Percentiles rank a stretch among this genome's conserved stretches.
Evolutionary conservation across 2,888 invertebrate genomes (phyloP).

Genomic region (Rhopalosiphum nymphaeae): DNA sequence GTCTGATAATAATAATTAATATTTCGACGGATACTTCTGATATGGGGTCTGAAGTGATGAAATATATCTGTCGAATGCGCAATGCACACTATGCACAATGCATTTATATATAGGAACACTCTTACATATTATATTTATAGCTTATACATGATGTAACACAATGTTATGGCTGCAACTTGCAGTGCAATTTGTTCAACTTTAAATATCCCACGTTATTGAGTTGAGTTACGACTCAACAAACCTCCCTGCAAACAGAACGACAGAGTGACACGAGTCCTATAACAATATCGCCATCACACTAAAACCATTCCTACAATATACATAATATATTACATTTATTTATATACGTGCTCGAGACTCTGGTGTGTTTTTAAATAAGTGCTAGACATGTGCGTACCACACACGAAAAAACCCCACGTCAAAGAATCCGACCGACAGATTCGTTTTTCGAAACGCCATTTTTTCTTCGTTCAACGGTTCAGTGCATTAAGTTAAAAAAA

Average conservation of each 20-base stretch:
- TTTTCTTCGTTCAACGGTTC: constrained; percentile 23
- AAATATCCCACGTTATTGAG: neutral
- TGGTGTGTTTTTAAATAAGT: constrained; percentile 26
- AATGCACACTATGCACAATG: neutral
- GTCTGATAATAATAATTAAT: neutral
- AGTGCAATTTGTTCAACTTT: neutral
- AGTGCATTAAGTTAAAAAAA: constrained; percentile 10
- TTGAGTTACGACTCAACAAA: neutral
- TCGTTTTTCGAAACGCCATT: constrained; percentile 4
- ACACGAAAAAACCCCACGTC: neutral
- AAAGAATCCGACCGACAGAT: constrained; percentile 67
- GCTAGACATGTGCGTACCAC: constrained; percentile 48
- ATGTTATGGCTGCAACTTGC: neutral
- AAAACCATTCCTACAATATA: neutral
- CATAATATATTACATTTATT: neutral
- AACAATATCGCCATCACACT: neutral
- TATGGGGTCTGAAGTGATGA: neutral
- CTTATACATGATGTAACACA: neutral
- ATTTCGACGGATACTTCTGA: neutral
- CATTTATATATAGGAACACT: neutral
- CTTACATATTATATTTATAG: neutral
- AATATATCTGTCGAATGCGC: neutral
- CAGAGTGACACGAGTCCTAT: neutral
- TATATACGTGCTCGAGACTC: neutral
- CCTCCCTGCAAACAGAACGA: neutral